Conservation (phyloP, 2,113 vertebrate species). For the Cromileptes altivelis region DNA sequence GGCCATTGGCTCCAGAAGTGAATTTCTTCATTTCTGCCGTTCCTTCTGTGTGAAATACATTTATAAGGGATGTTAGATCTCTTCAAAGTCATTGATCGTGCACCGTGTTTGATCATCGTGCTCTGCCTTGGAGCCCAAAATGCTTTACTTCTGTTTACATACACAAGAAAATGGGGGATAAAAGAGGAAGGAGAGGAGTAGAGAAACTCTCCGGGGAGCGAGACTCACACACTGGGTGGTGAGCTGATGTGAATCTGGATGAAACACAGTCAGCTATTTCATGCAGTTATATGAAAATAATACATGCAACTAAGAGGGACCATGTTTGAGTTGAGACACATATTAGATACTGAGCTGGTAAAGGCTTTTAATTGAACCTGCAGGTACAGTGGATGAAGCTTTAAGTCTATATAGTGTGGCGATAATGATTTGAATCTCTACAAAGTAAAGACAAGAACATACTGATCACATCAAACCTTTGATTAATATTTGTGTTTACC, state of each 20-base stretch:
- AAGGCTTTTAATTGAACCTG: conserved; percentile 21
- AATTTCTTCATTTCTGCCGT: conserved; percentile 55
- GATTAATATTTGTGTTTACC: background rate
- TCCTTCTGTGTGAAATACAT: conserved; percentile 56
- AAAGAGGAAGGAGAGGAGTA: conserved; percentile 63
- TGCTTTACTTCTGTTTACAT: conserved; percentile 73
- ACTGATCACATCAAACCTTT: background rate
- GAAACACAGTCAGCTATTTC: conserved; percentile 55
- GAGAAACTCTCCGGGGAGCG: conserved; percentile 56
- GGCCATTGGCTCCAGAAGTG: conserved; percentile 57
- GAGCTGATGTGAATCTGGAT: conserved; percentile 61
- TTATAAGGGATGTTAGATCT: conserved; percentile 58
- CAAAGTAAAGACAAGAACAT: background rate
- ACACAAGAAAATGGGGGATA: conserved; percentile 64
- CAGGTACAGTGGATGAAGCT: background rate
- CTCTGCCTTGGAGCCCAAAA: conserved; percentile 62
- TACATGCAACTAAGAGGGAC: conserved; percentile 12
- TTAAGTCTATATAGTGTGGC: background rate
- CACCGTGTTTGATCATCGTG: conserved; percentile 63
- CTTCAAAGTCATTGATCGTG: conserved; percentile 65
- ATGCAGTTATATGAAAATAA: conserved; percentile 35
- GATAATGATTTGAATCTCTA: background rate
- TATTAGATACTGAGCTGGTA: conserved; percentile 4
- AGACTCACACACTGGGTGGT: conserved; percentile 56
- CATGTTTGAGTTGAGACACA: conserved; percentile 21